phyloP scores from a whole-genome alignment of 2,797 vertebrate genomes.

The Harpagifer antarcticus region DNA sequence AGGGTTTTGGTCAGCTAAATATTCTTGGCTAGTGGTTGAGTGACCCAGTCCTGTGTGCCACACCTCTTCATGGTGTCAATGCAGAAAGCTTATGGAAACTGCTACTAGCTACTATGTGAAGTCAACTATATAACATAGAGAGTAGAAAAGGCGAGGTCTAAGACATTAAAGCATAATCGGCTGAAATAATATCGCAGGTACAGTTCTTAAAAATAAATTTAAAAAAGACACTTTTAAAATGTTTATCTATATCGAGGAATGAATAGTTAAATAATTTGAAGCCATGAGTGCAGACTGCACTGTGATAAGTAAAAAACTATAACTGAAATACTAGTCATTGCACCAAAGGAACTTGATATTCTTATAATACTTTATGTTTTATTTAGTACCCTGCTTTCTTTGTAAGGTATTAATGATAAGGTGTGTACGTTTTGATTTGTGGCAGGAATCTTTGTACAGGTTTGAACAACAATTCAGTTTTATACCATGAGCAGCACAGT shows the following conservation, averaged over 20 bases:
- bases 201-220: too few species aligned
- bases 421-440: neutral
- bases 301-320: neutral
- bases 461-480: neutral
- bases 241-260: neutral
- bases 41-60: slow-evolving; percentile 54
- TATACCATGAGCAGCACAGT: neutral
- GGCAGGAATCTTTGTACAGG: neutral
- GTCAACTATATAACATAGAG: neutral
- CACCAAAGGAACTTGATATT: neutral
- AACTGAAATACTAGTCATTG: neutral
- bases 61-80: slow-evolving; percentile 23
- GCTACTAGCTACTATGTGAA: neutral
- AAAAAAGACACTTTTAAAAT: too few species aligned
- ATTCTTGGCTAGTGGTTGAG: slow-evolving; percentile 64
- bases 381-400: neutral
- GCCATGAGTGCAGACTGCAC: neutral
- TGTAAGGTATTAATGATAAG: neutral
- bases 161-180: too few species aligned
- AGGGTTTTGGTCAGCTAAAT: slow-evolving; percentile 68
- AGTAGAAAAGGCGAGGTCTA: too few species aligned
- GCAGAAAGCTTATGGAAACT: slow-evolving; percentile 20
- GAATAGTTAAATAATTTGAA: neutral
- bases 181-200: too few species aligned
- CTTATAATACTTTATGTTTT: too few species aligned